Percentiles rank a stretch among this genome's conserved stretches.
Evolutionary conservation across 2,797 vertebrate genomes (phyloP).

Genomic region (Propithecus deckenii): DNA sequence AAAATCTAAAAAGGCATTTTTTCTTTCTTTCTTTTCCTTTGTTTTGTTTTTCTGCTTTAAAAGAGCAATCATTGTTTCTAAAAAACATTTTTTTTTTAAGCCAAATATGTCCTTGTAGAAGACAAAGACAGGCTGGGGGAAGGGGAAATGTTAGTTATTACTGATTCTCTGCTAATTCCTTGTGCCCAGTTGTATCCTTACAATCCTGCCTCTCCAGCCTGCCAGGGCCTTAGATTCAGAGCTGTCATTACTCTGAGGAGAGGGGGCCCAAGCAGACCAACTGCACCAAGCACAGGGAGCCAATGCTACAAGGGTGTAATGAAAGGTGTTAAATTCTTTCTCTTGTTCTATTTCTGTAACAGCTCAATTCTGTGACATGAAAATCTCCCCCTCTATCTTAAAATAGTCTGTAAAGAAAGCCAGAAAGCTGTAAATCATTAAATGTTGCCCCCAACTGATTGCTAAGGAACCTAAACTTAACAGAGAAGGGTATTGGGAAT

Average conservation of each 20-base stretch:
- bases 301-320: background rate
- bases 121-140: background rate
- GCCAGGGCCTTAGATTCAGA: background rate
- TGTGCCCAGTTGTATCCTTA: background rate
- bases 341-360: conserved; percentile 29
- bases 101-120: background rate
- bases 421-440: conserved; percentile 58
- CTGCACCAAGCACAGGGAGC: background rate
- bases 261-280: background rate
- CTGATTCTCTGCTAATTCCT: background rate
- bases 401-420: conserved; percentile 57
- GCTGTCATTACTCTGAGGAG: background rate
- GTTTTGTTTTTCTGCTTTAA: background rate
- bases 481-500: conserved; percentile 17
- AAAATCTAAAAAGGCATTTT: background rate
- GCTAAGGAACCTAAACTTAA: conserved; percentile 28
- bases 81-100: background rate
- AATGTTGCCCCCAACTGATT: background rate
- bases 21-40: background rate
- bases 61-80: background rate
- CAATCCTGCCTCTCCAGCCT: background rate
- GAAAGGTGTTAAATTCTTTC: conserved; percentile 39
- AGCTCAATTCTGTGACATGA: conserved; percentile 30
- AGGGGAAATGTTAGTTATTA: background rate
- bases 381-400: conserved; percentile 49